Conservation (phyloP, 2,888 invertebrate species). For the Acleris sparsana region DNA sequence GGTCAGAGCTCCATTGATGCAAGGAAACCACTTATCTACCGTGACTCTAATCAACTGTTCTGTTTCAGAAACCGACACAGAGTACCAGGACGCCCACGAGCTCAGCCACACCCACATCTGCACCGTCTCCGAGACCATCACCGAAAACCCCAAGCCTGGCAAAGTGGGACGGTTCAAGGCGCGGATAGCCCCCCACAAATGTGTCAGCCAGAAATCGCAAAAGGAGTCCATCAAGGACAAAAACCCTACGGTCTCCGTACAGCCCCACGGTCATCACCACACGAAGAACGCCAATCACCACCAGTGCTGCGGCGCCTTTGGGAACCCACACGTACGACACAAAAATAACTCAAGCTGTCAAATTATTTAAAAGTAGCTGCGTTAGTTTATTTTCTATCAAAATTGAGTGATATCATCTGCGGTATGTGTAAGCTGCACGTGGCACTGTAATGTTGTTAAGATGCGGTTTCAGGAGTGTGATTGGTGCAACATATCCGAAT, state of each 20-base stretch:
- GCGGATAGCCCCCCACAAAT: slow-evolving; percentile 70
- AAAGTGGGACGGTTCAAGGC: slow-evolving; percentile 72
- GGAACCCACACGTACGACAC: slow-evolving; percentile 76
- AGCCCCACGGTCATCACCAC: slow-evolving; percentile 74
- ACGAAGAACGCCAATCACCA: slow-evolving; percentile 77
- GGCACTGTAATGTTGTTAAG: too few species aligned
- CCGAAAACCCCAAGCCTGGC: slow-evolving; percentile 60
- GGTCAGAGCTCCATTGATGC: too few species aligned
- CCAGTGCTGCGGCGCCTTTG: slow-evolving; percentile 79
- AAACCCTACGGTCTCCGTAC: slow-evolving; percentile 49
- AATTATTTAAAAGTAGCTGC: slow-evolving; percentile 57
- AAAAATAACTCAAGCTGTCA: slow-evolving; percentile 73
- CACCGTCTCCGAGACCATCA: slow-evolving; percentile 51
- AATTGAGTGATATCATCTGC: too few species aligned
- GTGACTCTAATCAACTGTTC: background rate
- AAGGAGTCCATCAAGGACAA: slow-evolving; percentile 54
- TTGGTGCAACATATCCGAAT: too few species aligned
- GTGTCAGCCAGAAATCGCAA: slow-evolving; percentile 53
- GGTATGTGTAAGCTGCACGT: too few species aligned
- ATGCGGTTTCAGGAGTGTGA: too few species aligned
- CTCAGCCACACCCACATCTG: slow-evolving; percentile 50
- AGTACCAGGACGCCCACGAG: slow-evolving; percentile 64
- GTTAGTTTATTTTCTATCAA: background rate
- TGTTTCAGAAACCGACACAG: slow-evolving; percentile 70
- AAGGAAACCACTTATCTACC: background rate